Conservation (phyloP, 1,140 invertebrate genomes). For the Drosophila pachea region DNA sequence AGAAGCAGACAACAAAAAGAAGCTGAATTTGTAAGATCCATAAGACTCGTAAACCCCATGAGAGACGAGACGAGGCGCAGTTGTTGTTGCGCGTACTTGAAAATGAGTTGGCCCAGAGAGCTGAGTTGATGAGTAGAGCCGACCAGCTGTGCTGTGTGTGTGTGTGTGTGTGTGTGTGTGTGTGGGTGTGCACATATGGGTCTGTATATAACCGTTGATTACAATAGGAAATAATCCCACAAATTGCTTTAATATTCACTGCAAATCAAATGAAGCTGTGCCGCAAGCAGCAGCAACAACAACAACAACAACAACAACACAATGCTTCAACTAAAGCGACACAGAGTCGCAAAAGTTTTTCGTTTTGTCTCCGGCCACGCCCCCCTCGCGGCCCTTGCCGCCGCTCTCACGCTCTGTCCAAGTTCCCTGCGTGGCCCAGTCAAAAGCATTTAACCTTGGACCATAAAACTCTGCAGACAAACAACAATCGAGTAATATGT, state of each 20-base stretch:
- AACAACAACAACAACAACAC: no score
- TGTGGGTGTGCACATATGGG: slow-evolving; percentile 22
- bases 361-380: slow-evolving; percentile 25
- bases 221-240: slow-evolving; percentile 78
- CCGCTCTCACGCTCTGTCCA: slow-evolving; percentile 32
- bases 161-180: slow-evolving; percentile 21
- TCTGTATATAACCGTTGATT: slow-evolving; percentile 58
- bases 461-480: slow-evolving; percentile 74
- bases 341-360: slow-evolving; percentile 72
- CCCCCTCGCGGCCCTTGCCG: slow-evolving; percentile 16
- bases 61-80: slow-evolving; percentile 26
- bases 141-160: slow-evolving; percentile 4
- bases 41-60: slow-evolving; percentile 31
- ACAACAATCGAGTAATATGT: slow-evolving; percentile 62
- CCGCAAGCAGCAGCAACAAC: no score
- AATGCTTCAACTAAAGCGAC: slow-evolving; percentile 50
- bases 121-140: slow-evolving; percentile 32
- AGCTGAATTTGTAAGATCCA: slow-evolving; percentile 1
- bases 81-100: slow-evolving; percentile 53
- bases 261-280: slow-evolving; percentile 77
- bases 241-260: slow-evolving; percentile 78
- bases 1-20: slow-evolving; percentile 6
- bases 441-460: slow-evolving; percentile 77
- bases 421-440: slow-evolving; percentile 26
- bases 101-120: slow-evolving; percentile 62